Evolutionary conservation across 2,797 vertebrate species (phyloP), one percentile per base, ranked within the genome.

Genomic region (Notoglanidium macrostoma): DNA sequence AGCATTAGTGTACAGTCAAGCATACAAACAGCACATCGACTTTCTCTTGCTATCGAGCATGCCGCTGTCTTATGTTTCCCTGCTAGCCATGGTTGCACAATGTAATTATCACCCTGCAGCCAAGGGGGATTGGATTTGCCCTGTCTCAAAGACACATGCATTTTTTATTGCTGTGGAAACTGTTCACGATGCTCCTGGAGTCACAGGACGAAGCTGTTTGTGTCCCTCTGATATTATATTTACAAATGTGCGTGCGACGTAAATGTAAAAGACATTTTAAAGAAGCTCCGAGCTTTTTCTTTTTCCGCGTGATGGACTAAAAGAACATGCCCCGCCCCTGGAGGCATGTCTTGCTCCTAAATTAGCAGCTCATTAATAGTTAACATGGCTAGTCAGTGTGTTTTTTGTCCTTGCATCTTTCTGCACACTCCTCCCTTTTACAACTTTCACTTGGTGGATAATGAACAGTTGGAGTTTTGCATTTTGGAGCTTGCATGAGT

Each of bases 91-190:
- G 78, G 78, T 3, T 67, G 61, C 80, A 67, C 44, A 83, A 65
- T 83, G 61, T 83, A 83, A 83, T 83, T 83, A 83, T 67, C 26
- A 49, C 61, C 40, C 44, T 83, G 80, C n/a, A 11, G 61, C 61
- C 59, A 3, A 5, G n/a, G 44, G 80, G 80, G 44, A 83, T 51
- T 83, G 44, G 61, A 83, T 83, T 83, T 51, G 11, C 61, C n/a
- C 80, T 29, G 61, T 26, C 35, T 49, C 61, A 29, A 65, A 83
- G 44, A 14, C 40, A 51, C 61, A 82, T 49, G 61, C 80, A 49
- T 82, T 49, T 65, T 82, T 61, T 81, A 63, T 44, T 44, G 57
- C 4, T 81, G 23, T n/a, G 63, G 29, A 61, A 81, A 46, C 32
- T 44, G 21, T n/a, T 81, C 40, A 46, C 12, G 35, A 26, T 63